phyloP scores from a whole-genome alignment of 2,888 invertebrate genomes.

The Epistrophe eligans region DNA sequence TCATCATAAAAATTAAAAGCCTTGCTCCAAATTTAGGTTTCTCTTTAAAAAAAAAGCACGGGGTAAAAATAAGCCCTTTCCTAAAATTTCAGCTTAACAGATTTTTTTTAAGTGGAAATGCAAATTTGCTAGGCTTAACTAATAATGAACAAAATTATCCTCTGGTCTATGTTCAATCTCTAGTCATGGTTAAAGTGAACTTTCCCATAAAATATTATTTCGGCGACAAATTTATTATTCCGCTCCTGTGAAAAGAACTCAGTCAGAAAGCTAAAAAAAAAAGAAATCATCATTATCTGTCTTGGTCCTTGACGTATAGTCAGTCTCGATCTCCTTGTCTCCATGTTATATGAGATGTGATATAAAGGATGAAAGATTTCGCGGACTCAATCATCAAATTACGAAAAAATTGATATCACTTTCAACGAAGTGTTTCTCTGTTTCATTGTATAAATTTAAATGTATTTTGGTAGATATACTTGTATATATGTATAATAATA shows the following conservation, averaged over 20 bases:
- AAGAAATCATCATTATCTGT: neutral
- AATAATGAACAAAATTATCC: too few relatives aligned
- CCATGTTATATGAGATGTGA: neutral
- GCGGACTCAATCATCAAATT: slow-evolving; percentile 37
- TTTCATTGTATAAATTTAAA: neutral
- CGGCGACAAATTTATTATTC: neutral
- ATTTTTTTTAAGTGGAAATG: too few relatives aligned
- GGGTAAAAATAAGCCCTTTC: too few relatives aligned
- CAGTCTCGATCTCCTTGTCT: neutral
- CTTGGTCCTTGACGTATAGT: neutral
- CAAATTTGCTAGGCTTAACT: too few relatives aligned
- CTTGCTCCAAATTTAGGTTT: too few relatives aligned
- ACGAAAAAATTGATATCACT: slow-evolving; percentile 36
- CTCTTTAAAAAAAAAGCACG: too few relatives aligned
- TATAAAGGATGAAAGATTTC: slow-evolving; percentile 36
- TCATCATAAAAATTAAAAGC: too few relatives aligned
- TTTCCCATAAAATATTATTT: neutral
- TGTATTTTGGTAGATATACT: neutral
- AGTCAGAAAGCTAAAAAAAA: neutral
- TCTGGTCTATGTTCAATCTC: too few relatives aligned
- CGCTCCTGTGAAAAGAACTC: neutral
- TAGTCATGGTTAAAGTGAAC: too few relatives aligned
- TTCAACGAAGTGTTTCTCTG: neutral
- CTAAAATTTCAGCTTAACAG: too few relatives aligned
- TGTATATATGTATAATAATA: too few relatives aligned